Conservation (phyloP, 2,888 invertebrate genomes). For the Lasius platythorax region DNA sequence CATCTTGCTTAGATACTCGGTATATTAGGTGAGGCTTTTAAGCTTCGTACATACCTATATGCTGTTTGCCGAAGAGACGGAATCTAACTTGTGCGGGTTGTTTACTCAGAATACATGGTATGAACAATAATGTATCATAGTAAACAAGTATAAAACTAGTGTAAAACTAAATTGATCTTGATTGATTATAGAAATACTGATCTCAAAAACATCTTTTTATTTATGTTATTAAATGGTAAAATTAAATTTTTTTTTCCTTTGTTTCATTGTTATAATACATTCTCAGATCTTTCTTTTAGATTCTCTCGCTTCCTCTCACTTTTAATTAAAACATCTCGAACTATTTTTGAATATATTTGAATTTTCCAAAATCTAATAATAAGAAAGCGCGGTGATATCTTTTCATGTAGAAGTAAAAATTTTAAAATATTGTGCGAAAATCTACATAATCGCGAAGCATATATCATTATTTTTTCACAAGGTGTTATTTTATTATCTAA, state of each 20-base stretch:
- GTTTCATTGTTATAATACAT: neutral
- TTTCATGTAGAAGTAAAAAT: neutral
- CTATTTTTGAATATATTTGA: neutral
- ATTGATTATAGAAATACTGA: neutral
- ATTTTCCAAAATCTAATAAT: neutral
- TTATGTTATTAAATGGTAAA: neutral
- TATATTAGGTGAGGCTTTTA: slow-evolving; percentile 29
- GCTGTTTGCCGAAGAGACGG: slow-evolving; percentile 20
- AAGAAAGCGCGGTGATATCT: neutral
- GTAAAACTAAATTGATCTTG: neutral
- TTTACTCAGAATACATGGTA: neutral
- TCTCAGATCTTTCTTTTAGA: neutral
- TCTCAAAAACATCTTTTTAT: slow-evolving; percentile 1
- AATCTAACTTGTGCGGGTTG: slow-evolving; percentile 11
- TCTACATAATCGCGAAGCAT: neutral
- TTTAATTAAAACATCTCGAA: neutral
- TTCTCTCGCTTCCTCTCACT: neutral
- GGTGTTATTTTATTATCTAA: slow-evolving; percentile 12
- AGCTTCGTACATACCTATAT: neutral
- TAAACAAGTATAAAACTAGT: neutral
- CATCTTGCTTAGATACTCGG: neutral
- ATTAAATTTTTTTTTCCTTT: neutral
- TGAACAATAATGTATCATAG: neutral
- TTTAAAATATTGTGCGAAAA: neutral
- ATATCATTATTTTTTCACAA: neutral